phyloP scores from a whole-genome alignment of 2,113 vertebrate genomes.

The Lagopus leucura region DNA sequence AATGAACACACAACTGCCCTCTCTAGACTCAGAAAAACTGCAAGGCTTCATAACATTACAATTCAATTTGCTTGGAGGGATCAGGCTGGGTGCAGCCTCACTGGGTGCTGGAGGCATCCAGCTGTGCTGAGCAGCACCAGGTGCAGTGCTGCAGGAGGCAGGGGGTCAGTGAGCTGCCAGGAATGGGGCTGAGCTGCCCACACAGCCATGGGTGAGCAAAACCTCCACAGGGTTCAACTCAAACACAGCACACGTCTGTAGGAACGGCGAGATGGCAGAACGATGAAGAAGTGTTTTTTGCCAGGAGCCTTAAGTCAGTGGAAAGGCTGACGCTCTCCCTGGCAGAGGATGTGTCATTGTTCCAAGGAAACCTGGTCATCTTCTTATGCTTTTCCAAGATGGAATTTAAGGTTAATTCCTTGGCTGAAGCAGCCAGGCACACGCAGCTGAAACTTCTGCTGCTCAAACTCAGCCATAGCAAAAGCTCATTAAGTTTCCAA shows the following conservation, averaged over 20 bases:
- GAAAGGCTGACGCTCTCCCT: constrained; percentile 49
- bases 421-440: neutral
- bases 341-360: constrained; percentile 6
- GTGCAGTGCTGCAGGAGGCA: neutral
- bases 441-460: neutral
- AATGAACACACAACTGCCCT: neutral
- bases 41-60: neutral
- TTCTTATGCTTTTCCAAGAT: neutral
- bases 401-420: constrained; percentile 38
- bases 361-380: constrained; percentile 32
- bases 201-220: fast-evolving
- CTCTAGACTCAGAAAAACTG: neutral
- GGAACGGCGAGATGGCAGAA: neutral
- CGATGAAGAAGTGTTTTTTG: fast-evolving
- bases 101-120: neutral
- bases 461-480: neutral
- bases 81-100: neutral
- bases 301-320: neutral
- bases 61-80: neutral
- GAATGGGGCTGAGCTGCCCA: neutral
- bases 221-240: neutral
- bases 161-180: neutral
- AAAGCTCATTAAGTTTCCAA: neutral
- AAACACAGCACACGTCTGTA: neutral
- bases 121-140: neutral